Evolutionary conservation across 2,888 invertebrate genomes (phyloP), one percentile per base, ranked within the genome.

Genomic region (Ectemnius cavifrons): DNA sequence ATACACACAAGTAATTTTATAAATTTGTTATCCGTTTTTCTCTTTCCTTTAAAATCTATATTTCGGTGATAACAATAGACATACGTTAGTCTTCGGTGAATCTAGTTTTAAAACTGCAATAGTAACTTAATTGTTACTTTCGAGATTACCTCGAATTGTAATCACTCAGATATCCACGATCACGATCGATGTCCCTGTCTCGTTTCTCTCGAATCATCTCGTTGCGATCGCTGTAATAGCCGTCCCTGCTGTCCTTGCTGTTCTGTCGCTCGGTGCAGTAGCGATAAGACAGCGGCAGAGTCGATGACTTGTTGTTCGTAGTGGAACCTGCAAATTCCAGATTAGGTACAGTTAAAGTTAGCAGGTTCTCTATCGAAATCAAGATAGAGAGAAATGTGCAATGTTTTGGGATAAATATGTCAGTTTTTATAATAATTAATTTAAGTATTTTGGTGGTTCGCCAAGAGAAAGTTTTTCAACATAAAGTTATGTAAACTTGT

Each of bases 201-300:
- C 96, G 92, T 69, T 89, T 90, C 85, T 95, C 95, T 20, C 95
- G 91, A 88, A 96, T 94, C 82, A 97, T 92, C 91, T 97, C 97
- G 90, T 97, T 97, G 81, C 97, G 94, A 92, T 97, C 97, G 89
- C 97, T 96, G 91, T 97, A 97, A 91, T 97, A 97, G 64, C 97
- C 97, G 88, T 97, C 97, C 23, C 96, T 93, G 80, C 96, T 93
- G 80, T 95, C 95, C 74, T 94, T 92, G 87, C 93, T 93, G 84
- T 93, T 92, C 81, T 93, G 93, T 82, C 93, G 91, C 79, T 91
- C 90, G 77, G 93, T 93, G 85, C 91, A 92, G 73, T 95, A 92
- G 58, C 95, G 93, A 89, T 96, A 96, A 52, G 96, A 95, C 79
- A 96, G 92, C 52, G 97, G 96, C 87, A 97, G 92, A 2, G 97